Percentiles rank a stretch among this genome's conserved stretches.
Evolutionary conservation across 2,797 vertebrate genomes (phyloP).

Genomic region (Chelon auratus): DNA sequence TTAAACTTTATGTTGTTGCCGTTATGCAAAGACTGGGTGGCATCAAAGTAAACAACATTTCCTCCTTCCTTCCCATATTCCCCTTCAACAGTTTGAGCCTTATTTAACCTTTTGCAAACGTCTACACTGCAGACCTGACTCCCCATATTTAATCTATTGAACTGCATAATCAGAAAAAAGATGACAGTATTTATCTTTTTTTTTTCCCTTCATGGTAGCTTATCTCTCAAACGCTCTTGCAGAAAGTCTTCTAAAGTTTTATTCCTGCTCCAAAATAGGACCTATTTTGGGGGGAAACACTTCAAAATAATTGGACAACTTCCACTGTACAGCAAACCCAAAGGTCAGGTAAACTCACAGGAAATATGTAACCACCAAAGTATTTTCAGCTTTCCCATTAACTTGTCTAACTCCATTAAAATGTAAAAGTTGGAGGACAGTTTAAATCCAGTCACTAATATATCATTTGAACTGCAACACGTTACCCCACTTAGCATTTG

Average conservation of each 20-base stretch:
- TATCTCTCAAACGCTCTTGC: slow-evolving; percentile 2
- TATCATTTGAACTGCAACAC: background rate
- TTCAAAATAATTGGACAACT: slow-evolving; percentile 59
- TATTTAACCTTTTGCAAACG: slow-evolving; percentile 9
- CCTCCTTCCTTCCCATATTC: background rate
- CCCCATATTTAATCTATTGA: slow-evolving; percentile 7
- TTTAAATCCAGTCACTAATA: no score
- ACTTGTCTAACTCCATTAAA: slow-evolving; percentile 1
- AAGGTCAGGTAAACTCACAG: slow-evolving; percentile 59
- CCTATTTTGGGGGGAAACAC: slow-evolving; percentile 45
- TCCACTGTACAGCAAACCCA: slow-evolving; percentile 4
- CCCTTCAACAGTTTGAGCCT: no score
- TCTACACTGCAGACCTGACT: background rate
- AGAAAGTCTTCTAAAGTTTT: background rate
- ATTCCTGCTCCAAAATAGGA: slow-evolving; percentile 2
- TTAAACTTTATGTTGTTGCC: slow-evolving; percentile 4
- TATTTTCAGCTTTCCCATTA: slow-evolving; percentile 18
- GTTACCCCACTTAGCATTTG: background rate
- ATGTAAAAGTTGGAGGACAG: no score
- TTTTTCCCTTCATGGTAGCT: slow-evolving; percentile 2
- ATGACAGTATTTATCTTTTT: slow-evolving; percentile 21
- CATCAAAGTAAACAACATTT: slow-evolving; percentile 36
- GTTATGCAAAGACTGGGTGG: background rate
- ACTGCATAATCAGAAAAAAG: slow-evolving; percentile 37
- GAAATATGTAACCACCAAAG: slow-evolving; percentile 18